These are phyloP conservation scores for Therioaphis trifolii DNA, from an alignment of 2,888 invertebrate species.

Conservation along the genomic window DNA sequence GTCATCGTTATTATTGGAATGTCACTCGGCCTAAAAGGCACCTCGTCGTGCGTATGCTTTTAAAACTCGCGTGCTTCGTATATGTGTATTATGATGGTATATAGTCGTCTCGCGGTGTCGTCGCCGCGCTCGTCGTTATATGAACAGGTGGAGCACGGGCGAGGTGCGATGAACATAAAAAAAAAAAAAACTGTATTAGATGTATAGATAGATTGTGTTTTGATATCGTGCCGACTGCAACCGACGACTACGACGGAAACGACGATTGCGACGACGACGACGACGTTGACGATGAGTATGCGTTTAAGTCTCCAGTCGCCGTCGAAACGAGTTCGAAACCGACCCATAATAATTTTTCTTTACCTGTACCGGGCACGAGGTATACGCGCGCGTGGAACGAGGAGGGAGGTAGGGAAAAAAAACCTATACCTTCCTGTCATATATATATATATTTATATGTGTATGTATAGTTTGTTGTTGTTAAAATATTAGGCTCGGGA, in stretches of 20 bases:
- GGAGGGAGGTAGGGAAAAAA: not conserved
- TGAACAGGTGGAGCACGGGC: slow-evolving; percentile 39
- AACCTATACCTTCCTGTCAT: not conserved
- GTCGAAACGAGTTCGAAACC: slow-evolving; percentile 51
- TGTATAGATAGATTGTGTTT: slow-evolving; percentile 51
- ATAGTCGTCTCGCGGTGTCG: slow-evolving; percentile 2
- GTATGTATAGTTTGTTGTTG: slow-evolving; percentile 55
- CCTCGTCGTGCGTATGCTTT: not conserved
- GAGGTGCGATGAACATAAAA: slow-evolving; percentile 21
- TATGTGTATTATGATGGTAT: not conserved
- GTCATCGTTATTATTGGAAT: not conserved
- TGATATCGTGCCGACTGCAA: slow-evolving; percentile 40
- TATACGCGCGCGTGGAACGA: not conserved
- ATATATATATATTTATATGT: not conserved
- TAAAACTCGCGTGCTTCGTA: too few species aligned
- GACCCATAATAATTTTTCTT: slow-evolving; percentile 44
- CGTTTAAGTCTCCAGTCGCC: slow-evolving; percentile 53
- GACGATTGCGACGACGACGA: slow-evolving; percentile 30
- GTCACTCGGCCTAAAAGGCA: not conserved
- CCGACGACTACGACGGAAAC: slow-evolving; percentile 6
- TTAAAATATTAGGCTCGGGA: slow-evolving; percentile 61
- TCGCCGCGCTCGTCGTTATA: not conserved
- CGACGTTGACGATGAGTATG: slow-evolving; percentile 38
- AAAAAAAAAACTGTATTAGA: not conserved
- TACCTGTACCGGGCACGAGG: not conserved